These are phyloP conservation scores for Ectemnius continuus DNA, from an alignment of 2,888 invertebrate species.

Conservation along the genomic window DNA sequence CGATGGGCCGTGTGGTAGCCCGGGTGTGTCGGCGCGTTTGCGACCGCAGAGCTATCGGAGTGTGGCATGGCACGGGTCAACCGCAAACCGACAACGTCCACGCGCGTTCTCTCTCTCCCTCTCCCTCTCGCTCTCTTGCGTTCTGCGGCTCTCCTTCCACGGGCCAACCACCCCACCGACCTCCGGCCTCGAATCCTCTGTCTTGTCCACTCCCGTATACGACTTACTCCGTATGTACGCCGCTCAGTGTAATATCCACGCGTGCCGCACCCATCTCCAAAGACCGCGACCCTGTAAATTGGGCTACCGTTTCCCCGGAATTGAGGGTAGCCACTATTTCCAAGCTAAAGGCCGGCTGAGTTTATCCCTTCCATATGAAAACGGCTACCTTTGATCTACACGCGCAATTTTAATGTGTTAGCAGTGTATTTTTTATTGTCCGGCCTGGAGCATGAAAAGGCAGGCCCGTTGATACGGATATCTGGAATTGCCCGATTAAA, in stretches of 20 bases:
- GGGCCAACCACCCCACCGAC: not conserved
- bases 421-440: no score
- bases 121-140: conserved; percentile 9
- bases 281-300: not conserved
- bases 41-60: conserved; percentile 74
- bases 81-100: conserved; percentile 76
- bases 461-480: not conserved
- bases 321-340: not conserved
- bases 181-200: conserved; percentile 27
- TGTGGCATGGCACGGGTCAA: conserved; percentile 74
- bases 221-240: not conserved
- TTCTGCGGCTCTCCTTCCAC: conserved; percentile 8
- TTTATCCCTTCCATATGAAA: not conserved
- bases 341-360: no score
- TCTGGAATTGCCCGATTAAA: conserved; percentile 5
- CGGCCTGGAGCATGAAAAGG: conserved; percentile 1
- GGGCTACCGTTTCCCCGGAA: not conserved
- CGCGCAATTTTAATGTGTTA: not conserved
- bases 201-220: not conserved
- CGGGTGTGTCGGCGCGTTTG: conserved; percentile 69
- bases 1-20: conserved; percentile 54
- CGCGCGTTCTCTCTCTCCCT: conserved; percentile 60
- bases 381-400: not conserved
- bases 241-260: not conserved
- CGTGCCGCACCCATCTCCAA: not conserved